Base-by-base conservation (phyloP, 2,888 invertebrate species). In the Sinohyriopsis cumingii region DNA sequence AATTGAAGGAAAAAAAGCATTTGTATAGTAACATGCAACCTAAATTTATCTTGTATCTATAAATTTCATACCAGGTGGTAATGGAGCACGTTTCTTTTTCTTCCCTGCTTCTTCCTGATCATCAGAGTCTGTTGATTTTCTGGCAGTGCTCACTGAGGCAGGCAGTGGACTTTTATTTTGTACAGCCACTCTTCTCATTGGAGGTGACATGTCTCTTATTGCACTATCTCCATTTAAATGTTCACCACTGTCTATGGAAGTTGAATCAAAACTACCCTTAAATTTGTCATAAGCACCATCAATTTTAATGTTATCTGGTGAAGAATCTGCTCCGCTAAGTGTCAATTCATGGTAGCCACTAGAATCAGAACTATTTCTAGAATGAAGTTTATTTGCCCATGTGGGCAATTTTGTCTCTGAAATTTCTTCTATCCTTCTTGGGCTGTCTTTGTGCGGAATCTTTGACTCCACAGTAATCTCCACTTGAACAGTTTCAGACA, bases 311-410 rank as follows among this genome's bases (percentile, higher is more conserved):
- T 81, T 82, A 55, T 85, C 85, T 0, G 87, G 86, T 45, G 45
- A 45, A 1, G 86, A 85, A 45, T 86, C 86, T 92, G 90, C 65
- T 19, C 85, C 85, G 71, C 84, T 86, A 1, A 85, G 68, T 12
- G 93, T 93, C 1, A 94, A 93, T 86, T 94, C 94, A 86, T 94
- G 94, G 86, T 94, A 94, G 1, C 94, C 94, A 70, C 93, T 93
- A 81, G 94, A 94, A 87, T 94, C 94, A 75, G 94, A 94, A 88
- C 93, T 94, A 84, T 94, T 94, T 76, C 94, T 91, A 59, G 94
- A 94, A 91, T 94, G 94, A 59, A 77, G 73, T 77, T 81, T 81
- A 59, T 86, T 85, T 87, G 78, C 89, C 45, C 45, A 45, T 12
- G 45, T 45, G 67, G 67, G 79, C 70, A 75, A 71, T 69, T 75